Conservation (phyloP, 1,140 invertebrate species). For the Drosophila sechellia region DNA sequence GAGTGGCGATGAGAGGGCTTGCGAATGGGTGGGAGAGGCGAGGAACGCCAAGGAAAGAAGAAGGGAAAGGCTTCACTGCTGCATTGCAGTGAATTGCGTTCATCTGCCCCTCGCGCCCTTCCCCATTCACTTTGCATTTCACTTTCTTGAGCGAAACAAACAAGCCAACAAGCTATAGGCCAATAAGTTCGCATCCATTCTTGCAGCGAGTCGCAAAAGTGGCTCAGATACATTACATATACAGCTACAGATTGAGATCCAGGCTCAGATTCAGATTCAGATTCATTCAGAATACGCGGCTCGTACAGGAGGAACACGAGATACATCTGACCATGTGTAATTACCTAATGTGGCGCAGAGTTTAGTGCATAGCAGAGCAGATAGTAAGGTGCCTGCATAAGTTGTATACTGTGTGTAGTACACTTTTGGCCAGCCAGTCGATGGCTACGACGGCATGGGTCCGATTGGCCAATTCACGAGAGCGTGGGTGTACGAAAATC, state of each 20-base stretch:
- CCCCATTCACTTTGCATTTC: not conserved
- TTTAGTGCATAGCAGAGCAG: not conserved
- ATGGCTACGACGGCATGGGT: not conserved
- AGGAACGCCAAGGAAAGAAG: not conserved
- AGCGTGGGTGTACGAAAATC: conserved; percentile 38
- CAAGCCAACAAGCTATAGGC: not conserved
- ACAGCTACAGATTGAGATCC: not conserved
- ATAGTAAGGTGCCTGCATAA: not conserved
- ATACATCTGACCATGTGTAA: conserved; percentile 1
- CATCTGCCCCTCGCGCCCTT: not conserved
- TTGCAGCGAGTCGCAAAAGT: not conserved
- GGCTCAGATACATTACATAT: not conserved
- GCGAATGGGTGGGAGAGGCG: not conserved
- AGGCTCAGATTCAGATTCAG: not conserved
- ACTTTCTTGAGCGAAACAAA: not conserved
- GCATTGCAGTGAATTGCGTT: conserved; percentile 9
- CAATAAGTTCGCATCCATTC: conserved; percentile 7
- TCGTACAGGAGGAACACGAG: not conserved
- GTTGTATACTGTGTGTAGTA: not conserved
- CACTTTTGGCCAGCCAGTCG: conserved; percentile 13
- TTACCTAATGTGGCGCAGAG: conserved; percentile 29
- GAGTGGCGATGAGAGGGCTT: not conserved
- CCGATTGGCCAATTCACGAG: conserved; percentile 11
- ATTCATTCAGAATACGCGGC: not conserved
- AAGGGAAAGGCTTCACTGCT: conserved; percentile 1